Evolutionary conservation across 2,797 vertebrate species (phyloP), one percentile per base, ranked within the genome.

Genomic region (Esox lucius): DNA sequence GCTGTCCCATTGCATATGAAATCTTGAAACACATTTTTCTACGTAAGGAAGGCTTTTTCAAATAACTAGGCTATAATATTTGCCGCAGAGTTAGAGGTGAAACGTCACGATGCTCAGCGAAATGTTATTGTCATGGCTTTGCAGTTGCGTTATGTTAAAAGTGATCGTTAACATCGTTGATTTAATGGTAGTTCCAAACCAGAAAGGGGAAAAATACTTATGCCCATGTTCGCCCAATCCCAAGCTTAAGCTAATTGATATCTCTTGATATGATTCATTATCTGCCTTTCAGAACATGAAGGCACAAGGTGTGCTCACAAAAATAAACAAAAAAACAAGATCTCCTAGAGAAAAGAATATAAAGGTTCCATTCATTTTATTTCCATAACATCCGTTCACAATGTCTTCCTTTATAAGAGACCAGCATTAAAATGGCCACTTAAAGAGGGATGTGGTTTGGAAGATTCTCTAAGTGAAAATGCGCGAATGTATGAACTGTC

Each of bases 361-460:
- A 84, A 85, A 78, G 68, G 17, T 39, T 31, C 51, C 70, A 84
- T 85, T 81, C 72, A 85, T 12, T 62, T 78, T 77, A 65, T 85
- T 81, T 64, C 71, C 49, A n/a, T 78, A 19, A 70, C 75, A 71
- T 51, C 42, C 74, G 31, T 66, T 80, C 64, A 84, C 81, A 89
- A 75, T 83, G 77, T 74, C 48, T 39, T 72, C 81, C 73, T 88
- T 75, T 87, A 6, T 75, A 76, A 46, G 56, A 71, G 72, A 15
- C 49, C 17, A 68, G 73, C 77, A 75, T 76, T 66, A 72, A 51
- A 72, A 28, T 73, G 70, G 64, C 51, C 72, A 35, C 72, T 81
- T 71, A 39, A 73, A 87, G 77, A 46, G 86, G 86, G 84, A 90
- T 86, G 87, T 82, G 90, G 86, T 82, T 84, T 84, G 70, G 75